Base-by-base conservation (phyloP, 2,888 invertebrate genomes). In the Carabus problematicus region DNA sequence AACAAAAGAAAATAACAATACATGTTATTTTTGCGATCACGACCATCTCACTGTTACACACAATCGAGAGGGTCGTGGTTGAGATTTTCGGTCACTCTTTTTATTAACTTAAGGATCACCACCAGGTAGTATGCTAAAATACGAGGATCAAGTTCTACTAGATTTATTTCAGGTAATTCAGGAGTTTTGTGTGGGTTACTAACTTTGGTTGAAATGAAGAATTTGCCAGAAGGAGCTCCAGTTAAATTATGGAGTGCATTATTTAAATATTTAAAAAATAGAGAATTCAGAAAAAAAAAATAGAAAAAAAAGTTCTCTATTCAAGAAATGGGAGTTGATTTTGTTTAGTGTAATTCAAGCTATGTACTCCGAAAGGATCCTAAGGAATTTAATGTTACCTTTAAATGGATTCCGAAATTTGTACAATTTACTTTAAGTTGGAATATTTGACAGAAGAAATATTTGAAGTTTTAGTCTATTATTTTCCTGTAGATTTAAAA, bases 401-500 rank as follows among this genome's bases (percentile, higher is more conserved):
- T 97, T 78, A 82, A 84, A 47, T 88, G 93, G 77, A 85, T 96
- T 75, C 91, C 91, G 8, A 80, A 81, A 11, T 90, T 97, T 75
- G 84, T 93, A 18, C 83, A 83, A 68, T 82, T 85, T 43, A 87
- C n/a, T n/a, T 92, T 76, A 84, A 88, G 8, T 80, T 95, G 39
- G 88, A 90, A 0, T 91, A 93, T 79, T 87, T 96, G 75, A 85
- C 86, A 3, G 97, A 97, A 79, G 97, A 98, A 79, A 90, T 95
- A 87, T 98, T 98, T 85, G 97, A 98, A 82, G 90, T 95, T 6
- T 86, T 96, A 58, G 91, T 96, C 3, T 97, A 97, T 79, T 98
- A 98, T 81, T 98, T 95, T 81, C 98, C 98, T 0, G 90, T 98
- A 70, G 97, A 97, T 81, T 98, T 97, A 75, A 85, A 87, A 76